Base-by-base conservation (phyloP, 2,797 vertebrate species). In the Uromys caudimaculatus region DNA sequence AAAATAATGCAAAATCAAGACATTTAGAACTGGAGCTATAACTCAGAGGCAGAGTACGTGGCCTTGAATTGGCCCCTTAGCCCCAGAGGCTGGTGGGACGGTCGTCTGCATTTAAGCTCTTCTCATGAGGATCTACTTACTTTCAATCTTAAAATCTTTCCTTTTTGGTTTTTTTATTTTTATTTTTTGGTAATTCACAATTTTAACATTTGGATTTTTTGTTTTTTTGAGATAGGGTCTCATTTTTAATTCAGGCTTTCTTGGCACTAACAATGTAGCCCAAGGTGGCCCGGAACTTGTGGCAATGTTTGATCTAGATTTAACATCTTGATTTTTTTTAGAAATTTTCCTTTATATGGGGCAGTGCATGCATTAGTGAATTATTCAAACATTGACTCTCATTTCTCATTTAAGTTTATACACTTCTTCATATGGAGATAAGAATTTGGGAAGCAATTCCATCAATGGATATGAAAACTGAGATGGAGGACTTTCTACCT, bases 1-100 rank as follows among this genome's bases (percentile, higher is more conserved):
- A 95, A 93, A 96, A 94, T 91, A 84, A 90, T 93, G 56, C n/a
- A 93, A 81, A 91, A 73, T 93, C 94, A 89, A 94, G 47, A 94
- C 67, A 82, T 54, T 69, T 94, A 90, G 79, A 21, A 11, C 58
- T 47, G 38, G 38, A 19, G 58, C 38, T 69, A 50, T 24, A 41
- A n/a, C 32, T 94, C 73, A 60, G 24, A 78, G 41, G 60, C 35
- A 24, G 60, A 79, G 50, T 17, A 19, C 8, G 41, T 69, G 62
- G 82, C 19, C 50, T 11, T 60, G 62, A 27, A 27, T 78, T 90
- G 21, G 12, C 69, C 78, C 60, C 10, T 78, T 52, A 41, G 38
- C 38, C 62, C 27, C 47, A 54, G 19, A 69, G 16, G 54, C 21
- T 12, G 38, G 41, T 35, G 52, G 29, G 32, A 47, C 6, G 56